These are phyloP conservation scores for Bombylius discolor DNA, from an alignment of 2,888 invertebrate genomes.

Conservation along the genomic window DNA sequence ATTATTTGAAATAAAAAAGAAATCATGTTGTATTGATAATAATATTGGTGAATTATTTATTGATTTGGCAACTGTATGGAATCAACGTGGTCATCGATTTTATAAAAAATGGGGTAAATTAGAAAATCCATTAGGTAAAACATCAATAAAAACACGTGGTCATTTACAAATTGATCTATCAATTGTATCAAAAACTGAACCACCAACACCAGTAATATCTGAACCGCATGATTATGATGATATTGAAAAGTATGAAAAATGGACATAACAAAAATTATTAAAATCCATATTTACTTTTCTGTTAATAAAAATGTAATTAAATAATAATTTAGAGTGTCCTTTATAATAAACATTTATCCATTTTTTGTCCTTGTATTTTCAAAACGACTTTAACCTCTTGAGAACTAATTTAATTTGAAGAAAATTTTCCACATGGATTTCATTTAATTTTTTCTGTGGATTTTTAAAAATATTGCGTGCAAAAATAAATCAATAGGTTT, in stretches of 20 bases:
- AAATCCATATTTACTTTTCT: not conserved
- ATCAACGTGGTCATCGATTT: slow-evolving; percentile 64
- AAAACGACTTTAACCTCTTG: too few relatives aligned
- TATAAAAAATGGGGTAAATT: slow-evolving; percentile 79
- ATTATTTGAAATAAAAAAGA: slow-evolving; percentile 43
- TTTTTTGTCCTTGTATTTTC: too few relatives aligned
- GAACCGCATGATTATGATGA: slow-evolving; percentile 49
- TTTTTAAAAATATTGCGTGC: too few relatives aligned
- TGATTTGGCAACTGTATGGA: slow-evolving; percentile 58
- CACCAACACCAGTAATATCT: slow-evolving; percentile 29
- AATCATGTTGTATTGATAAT: slow-evolving; percentile 38
- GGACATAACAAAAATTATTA: not conserved
- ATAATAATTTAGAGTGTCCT: too few relatives aligned
- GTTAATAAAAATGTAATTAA: slow-evolving; percentile 1
- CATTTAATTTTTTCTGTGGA: too few relatives aligned
- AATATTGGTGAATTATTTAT: slow-evolving; percentile 48
- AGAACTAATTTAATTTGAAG: too few relatives aligned
- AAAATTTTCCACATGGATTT: too few relatives aligned
- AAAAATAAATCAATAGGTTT: too few relatives aligned
- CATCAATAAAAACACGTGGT: slow-evolving; percentile 48
- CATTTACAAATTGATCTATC: slow-evolving; percentile 71
- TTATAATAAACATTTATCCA: too few relatives aligned
- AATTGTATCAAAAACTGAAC: slow-evolving; percentile 56
- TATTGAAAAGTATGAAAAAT: slow-evolving; percentile 42
- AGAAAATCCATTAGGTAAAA: slow-evolving; percentile 45